Percentiles rank a stretch among this genome's conserved stretches.
Evolutionary conservation across 2,113 vertebrate species (phyloP).

Genomic region (Castor canadensis): DNA sequence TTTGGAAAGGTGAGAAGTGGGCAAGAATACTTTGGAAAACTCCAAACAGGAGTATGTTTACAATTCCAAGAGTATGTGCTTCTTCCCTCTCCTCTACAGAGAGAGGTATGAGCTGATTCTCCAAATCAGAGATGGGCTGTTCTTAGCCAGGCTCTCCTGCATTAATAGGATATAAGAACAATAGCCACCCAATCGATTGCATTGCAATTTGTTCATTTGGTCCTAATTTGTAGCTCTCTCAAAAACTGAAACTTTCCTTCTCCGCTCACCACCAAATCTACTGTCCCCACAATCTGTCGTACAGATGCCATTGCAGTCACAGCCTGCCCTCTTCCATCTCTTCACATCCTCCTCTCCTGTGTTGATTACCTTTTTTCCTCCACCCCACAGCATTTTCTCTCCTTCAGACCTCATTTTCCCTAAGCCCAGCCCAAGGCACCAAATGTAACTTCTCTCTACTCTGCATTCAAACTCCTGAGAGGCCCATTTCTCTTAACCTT

Average conservation of each 20-base stretch:
- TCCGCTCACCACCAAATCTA: not conserved
- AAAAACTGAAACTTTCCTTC: not conserved
- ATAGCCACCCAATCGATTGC: fast-evolving
- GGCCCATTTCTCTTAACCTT: not conserved
- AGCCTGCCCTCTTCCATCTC: not conserved
- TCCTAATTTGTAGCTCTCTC: not conserved
- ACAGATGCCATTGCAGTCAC: not conserved
- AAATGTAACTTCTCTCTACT: not conserved
- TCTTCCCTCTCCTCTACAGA: not conserved
- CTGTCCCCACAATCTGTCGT: not conserved
- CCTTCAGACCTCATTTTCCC: not conserved
- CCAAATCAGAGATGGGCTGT: not conserved
- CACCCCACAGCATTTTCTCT: not conserved
- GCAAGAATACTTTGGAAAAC: not conserved
- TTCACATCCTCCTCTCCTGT: not conserved
- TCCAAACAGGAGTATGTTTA: too few relatives aligned
- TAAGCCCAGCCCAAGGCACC: not conserved
- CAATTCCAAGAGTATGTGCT: not conserved
- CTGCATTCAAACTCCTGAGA: not conserved
- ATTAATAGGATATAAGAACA: not conserved
- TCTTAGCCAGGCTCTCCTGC: not conserved
- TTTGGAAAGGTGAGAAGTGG: not conserved
- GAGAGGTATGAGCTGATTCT: not conserved
- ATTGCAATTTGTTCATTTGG: not conserved
- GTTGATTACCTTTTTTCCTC: not conserved